Percentiles rank a stretch among this genome's conserved stretches.
Evolutionary conservation across 2,113 vertebrate genomes (phyloP).

Genomic region (Nesogale talazaci): DNA sequence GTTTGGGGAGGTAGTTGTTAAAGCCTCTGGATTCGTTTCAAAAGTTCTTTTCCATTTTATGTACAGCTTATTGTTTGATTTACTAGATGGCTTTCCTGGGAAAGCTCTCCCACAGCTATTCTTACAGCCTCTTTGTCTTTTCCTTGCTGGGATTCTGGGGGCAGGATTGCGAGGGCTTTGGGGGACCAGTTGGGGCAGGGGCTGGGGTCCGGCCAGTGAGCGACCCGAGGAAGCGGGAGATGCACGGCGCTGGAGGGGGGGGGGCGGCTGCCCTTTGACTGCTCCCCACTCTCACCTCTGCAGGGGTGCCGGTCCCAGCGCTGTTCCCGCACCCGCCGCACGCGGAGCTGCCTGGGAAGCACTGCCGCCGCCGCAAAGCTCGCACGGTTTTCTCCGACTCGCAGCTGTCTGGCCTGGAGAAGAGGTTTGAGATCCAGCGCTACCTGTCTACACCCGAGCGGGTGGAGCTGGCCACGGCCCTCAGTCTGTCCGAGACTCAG

Average conservation of each 20-base stretch:
- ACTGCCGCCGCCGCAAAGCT: conserved; percentile 96
- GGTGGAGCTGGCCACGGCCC: conserved; percentile 96
- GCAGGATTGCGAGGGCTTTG: not conserved
- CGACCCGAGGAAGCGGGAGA: not conserved
- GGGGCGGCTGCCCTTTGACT: not conserved
- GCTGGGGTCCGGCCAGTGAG: not conserved
- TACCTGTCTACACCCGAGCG: conserved; percentile 98
- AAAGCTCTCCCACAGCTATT: conserved; percentile 30
- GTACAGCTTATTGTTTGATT: conserved; percentile 13
- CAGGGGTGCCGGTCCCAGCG: conserved; percentile 96
- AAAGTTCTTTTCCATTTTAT: not conserved
- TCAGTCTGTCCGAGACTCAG: conserved; percentile 99
- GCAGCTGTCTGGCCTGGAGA: conserved; percentile 97
- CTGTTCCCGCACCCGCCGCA: conserved; percentile 93
- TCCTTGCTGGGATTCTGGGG: not conserved
- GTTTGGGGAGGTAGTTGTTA: not conserved
- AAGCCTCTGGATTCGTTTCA: not conserved
- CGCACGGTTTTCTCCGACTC: conserved; percentile 98
- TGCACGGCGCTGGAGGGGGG: not conserved
- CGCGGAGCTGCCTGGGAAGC: conserved; percentile 95
- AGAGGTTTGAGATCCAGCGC: conserved; percentile 96
- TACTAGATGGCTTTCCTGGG: conserved; percentile 19
- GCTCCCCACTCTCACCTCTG: not conserved
- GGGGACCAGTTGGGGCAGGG: not conserved
- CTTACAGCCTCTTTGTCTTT: not conserved